Evolutionary conservation across 2,113 vertebrate species (phyloP).

Genomic region (Pangasianodon gigas): DNA sequence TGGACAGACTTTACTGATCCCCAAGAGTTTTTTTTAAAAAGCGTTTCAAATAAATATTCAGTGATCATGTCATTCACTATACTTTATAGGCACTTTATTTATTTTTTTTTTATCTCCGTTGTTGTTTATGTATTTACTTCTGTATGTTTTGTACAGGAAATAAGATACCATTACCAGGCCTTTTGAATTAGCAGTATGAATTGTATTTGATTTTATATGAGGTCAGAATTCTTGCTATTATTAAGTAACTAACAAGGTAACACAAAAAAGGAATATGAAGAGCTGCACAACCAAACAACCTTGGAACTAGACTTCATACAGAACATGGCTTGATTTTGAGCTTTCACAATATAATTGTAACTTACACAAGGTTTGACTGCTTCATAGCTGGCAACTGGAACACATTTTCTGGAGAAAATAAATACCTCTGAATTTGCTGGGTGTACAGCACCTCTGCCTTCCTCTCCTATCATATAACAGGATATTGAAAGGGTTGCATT

Average conservation of each 20-base stretch:
- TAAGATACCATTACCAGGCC: background rate
- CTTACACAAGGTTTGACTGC: background rate
- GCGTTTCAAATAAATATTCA: background rate
- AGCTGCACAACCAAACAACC: background rate
- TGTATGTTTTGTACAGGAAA: too few species aligned
- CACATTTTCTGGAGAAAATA: background rate
- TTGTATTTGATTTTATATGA: background rate
- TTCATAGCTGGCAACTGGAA: background rate
- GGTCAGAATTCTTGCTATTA: background rate
- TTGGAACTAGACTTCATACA: background rate
- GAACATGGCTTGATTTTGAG: background rate
- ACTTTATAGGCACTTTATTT: background rate
- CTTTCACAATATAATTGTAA: background rate
- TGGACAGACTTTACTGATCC: background rate
- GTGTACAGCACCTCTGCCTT: background rate
- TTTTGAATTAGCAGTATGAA: background rate
- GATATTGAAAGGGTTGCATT: background rate
- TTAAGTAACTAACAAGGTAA: background rate
- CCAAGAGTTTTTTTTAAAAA: background rate
- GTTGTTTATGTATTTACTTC: background rate
- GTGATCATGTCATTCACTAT: background rate
- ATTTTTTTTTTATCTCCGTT: too few species aligned
- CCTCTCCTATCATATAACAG: conserved; percentile 1
- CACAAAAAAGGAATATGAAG: background rate
- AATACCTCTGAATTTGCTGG: background rate